phyloP scores from a whole-genome alignment of 2,888 invertebrate genomes.

The Archips xylosteana region DNA sequence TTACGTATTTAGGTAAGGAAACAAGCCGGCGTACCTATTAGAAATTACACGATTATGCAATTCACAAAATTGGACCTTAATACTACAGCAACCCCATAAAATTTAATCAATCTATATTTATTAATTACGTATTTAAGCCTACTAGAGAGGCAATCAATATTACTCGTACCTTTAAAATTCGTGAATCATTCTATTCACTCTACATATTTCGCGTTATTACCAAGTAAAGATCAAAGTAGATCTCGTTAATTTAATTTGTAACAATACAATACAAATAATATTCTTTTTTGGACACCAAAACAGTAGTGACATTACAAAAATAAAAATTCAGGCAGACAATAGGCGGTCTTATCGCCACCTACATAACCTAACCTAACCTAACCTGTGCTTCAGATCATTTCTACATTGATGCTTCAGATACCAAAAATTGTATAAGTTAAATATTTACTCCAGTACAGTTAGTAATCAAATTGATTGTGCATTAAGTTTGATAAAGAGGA shows the following conservation, averaged over 20 bases:
- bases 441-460: background rate
- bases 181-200: background rate
- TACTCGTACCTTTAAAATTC: background rate
- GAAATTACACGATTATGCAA: background rate
- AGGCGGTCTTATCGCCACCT: too few relatives aligned
- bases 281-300: too few relatives aligned
- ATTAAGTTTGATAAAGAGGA: too few relatives aligned
- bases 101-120: background rate
- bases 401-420: background rate
- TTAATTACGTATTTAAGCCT: background rate
- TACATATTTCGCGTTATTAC: background rate
- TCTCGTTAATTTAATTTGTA: background rate
- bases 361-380: background rate
- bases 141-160: background rate
- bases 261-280: too few relatives aligned
- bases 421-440: background rate
- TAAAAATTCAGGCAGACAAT: too few relatives aligned
- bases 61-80: background rate
- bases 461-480: too few relatives aligned
- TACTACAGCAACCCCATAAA: background rate
- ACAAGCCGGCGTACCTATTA: background rate
- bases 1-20: too few relatives aligned
- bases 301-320: too few relatives aligned
- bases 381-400: background rate
- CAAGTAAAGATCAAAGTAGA: slow-evolving; percentile 1